Evolutionary conservation across 1,140 invertebrate genomes (phyloP), one percentile per base, ranked within the genome.

Genomic region (Hormaphis cornu): DNA sequence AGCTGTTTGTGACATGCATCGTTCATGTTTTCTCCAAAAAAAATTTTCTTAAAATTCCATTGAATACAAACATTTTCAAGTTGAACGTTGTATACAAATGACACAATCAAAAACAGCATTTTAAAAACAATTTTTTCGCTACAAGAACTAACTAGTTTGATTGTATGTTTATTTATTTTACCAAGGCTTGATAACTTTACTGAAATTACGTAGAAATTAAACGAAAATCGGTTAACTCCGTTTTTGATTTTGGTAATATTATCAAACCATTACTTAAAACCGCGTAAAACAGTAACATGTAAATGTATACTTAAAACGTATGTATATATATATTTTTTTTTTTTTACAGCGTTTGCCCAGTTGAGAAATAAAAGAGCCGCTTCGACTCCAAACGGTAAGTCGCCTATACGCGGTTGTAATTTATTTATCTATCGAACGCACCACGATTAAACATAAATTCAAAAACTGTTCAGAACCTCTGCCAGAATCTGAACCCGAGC

Each of bases 321-420:
- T 18, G 6, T 3, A 18, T 7, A 44, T 4, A n/a, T 44, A 14
- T 44, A 4, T 44, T 44, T 44, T 5, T 14, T 18, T 58, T 58
- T 58, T 42, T 10, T 24, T 61, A 5, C 18, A 66, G 61, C 18
- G 4, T 66, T 66, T 30, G 61, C 61, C 3, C 61, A 66, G 16
- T 33, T 66, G 9, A 48, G 61, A 66, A 46, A 50, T 16, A 66
- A 33, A 24, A 66, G 61, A 79, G 69, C 74, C 76, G 78, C 69
- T 4, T 71, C 75, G 76, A 78, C 69, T 5, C 79, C 54, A 75
- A 80, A 77, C 73, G 82, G 0, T 76, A 80, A 73, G 76, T 79
- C 0, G 74, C 2, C 20, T 8, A 56, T 37, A 22, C 8, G 3
- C 35, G 35, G 2, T 37, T 35, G n/a, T 8, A 24, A 37, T 37